These are phyloP conservation scores for Fistularia tabacaria DNA, from an alignment of 2,797 vertebrate species.

Conservation along the genomic window DNA sequence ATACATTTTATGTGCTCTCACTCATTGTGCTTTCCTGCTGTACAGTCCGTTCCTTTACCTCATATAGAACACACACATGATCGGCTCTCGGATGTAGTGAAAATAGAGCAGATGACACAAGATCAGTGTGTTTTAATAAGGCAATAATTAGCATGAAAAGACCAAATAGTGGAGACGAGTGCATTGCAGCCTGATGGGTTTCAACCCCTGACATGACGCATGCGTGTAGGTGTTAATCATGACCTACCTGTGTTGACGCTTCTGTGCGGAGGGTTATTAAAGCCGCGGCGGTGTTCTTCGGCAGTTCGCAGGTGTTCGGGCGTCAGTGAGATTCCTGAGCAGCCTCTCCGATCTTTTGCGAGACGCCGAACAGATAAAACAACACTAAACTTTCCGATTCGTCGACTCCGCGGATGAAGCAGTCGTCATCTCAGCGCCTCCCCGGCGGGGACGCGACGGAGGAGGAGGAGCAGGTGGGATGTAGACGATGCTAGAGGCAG, in stretches of 20 bases:
- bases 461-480: constrained; percentile 38
- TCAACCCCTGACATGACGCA: not conserved
- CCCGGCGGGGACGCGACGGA: constrained; percentile 5
- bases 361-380: not conserved
- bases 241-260: constrained; percentile 47
- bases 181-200: not conserved
- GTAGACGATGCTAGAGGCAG: constrained; percentile 11
- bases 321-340: too few relatives aligned
- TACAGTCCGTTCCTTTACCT: too few relatives aligned
- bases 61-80: too few relatives aligned
- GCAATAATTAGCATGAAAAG: too few relatives aligned
- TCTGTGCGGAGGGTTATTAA: constrained; percentile 1
- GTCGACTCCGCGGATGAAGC: constrained; percentile 31
- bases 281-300: constrained; percentile 16
- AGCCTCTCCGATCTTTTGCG: too few relatives aligned
- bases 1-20: too few relatives aligned
- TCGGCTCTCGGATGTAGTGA: too few relatives aligned
- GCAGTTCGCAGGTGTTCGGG: too few relatives aligned
- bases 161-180: too few relatives aligned
- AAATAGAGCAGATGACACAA: too few relatives aligned
- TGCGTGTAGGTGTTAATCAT: constrained; percentile 22
- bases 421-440: constrained; percentile 53
- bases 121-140: too few relatives aligned
- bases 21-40: too few relatives aligned
- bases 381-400: constrained; percentile 39